Evolutionary conservation across 1,140 invertebrate genomes (phyloP).

Genomic region (Hyles euphorbiae): DNA sequence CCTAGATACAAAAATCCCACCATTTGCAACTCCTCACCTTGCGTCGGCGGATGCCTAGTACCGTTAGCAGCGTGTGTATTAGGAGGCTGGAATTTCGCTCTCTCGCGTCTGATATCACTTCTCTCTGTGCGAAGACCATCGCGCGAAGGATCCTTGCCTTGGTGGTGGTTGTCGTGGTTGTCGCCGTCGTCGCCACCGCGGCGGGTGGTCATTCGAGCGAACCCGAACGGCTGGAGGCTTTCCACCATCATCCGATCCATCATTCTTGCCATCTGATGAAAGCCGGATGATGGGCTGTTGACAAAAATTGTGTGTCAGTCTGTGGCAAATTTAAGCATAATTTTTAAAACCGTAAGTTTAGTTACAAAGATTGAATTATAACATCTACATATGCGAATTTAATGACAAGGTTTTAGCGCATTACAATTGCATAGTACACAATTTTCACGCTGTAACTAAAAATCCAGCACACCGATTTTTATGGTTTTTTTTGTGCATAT

Average conservation of each 20-base stretch:
- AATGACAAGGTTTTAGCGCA: no score
- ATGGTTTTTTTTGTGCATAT: no score
- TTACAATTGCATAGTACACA: no score
- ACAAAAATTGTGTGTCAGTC: constrained; percentile 3
- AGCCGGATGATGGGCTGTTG: constrained; percentile 69
- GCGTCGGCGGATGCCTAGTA: constrained; percentile 57
- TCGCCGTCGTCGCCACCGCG: constrained; percentile 26
- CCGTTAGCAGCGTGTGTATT: constrained; percentile 51
- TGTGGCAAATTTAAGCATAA: background rate
- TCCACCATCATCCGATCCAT: constrained; percentile 83
- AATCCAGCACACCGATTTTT: no score
- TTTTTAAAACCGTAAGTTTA: background rate
- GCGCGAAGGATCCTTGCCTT: constrained; percentile 27
- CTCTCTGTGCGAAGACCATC: constrained; percentile 62
- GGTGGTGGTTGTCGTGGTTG: background rate
- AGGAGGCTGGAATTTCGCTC: constrained; percentile 29
- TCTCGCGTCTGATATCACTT: constrained; percentile 40
- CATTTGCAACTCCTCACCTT: constrained; percentile 34
- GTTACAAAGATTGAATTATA: no score
- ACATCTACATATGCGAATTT: background rate
- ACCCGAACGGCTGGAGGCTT: constrained; percentile 78
- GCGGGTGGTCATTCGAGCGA: constrained; percentile 77
- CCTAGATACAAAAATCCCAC: no score
- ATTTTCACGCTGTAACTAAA: no score
- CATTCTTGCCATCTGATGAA: constrained; percentile 82